Evolutionary conservation across 2,888 invertebrate genomes (phyloP).

Genomic region (Spicauda simplicius): DNA sequence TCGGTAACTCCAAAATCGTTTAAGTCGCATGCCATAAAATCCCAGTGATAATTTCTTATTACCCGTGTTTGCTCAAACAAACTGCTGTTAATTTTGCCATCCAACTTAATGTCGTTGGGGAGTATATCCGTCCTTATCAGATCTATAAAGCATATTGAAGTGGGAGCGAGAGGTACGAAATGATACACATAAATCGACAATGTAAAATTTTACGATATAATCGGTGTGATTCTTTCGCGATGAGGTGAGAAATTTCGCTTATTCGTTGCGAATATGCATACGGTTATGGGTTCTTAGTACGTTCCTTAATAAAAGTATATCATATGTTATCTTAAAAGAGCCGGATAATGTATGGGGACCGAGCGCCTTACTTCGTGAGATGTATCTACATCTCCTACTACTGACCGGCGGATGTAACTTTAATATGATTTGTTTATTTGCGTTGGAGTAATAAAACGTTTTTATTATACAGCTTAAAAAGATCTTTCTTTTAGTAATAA

Average conservation of each 20-base stretch:
- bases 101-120: conserved; percentile 65
- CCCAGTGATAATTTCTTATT: conserved; percentile 39
- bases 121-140: conserved; percentile 49
- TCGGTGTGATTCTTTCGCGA: conserved; percentile 43
- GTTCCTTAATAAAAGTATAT: conserved; percentile 39
- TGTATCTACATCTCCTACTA: conserved; percentile 33
- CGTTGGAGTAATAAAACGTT: conserved; percentile 6
- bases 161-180: conserved; percentile 52
- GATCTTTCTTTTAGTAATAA: too few species aligned
- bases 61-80: conserved; percentile 66
- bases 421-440: conserved; percentile 32
- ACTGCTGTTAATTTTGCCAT: conserved; percentile 67
- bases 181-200: conserved; percentile 67
- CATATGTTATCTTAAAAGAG: conserved; percentile 33
- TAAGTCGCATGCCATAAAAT: conserved; percentile 28
- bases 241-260: conserved; percentile 37
- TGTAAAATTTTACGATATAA: conserved; percentile 75
- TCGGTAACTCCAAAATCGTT: conserved; percentile 6
- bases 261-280: conserved; percentile 42
- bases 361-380: conserved; percentile 31
- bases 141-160: conserved; percentile 38
- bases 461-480: too few species aligned
- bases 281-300: conserved; percentile 52
- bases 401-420: conserved; percentile 27
- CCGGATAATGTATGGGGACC: conserved; percentile 16